Percentiles rank a stretch among this genome's conserved stretches.
phyloP scores from a whole-genome alignment of 2,113 vertebrate genomes.

The Tupaia chinensis region DNA sequence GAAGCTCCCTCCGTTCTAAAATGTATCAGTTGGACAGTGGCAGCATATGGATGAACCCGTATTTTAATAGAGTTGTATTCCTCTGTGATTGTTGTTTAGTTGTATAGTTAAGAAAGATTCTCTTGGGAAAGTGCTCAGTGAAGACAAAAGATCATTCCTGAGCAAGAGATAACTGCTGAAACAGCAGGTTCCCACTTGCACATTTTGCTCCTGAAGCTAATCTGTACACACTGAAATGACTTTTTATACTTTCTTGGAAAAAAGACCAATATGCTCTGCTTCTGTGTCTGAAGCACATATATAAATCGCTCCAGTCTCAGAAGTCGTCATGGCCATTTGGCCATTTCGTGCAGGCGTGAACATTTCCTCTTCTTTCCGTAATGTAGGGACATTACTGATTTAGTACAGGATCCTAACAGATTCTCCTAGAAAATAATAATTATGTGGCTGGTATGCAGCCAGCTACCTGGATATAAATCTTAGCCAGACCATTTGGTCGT shows the following conservation, averaged over 20 bases:
- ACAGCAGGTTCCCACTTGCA: background rate
- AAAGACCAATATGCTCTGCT: constrained; percentile 32
- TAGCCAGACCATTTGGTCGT: background rate
- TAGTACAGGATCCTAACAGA: background rate
- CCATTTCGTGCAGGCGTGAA: background rate
- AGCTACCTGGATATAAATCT: background rate
- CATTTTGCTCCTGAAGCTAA: background rate
- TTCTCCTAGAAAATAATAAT: background rate
- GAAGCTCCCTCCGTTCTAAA: background rate
- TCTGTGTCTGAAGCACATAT: background rate
- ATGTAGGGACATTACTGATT: background rate
- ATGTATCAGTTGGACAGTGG: background rate
- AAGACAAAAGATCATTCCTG: background rate
- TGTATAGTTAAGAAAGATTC: background rate
- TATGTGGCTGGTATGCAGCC: background rate
- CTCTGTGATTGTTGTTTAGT: background rate
- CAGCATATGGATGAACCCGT: background rate
- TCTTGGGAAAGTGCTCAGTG: background rate
- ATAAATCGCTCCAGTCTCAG: background rate
- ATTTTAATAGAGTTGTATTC: background rate
- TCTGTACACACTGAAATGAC: background rate
- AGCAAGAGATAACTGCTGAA: background rate
- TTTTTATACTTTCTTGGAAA: constrained; percentile 31
- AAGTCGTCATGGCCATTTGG: background rate
- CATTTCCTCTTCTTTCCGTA: constrained; percentile 35